Percentiles rank a stretch among this genome's conserved stretches.
These are phyloP conservation scores for Hippocampus kuda DNA, from an alignment of 2,797 vertebrate species.

Conservation along the genomic window DNA sequence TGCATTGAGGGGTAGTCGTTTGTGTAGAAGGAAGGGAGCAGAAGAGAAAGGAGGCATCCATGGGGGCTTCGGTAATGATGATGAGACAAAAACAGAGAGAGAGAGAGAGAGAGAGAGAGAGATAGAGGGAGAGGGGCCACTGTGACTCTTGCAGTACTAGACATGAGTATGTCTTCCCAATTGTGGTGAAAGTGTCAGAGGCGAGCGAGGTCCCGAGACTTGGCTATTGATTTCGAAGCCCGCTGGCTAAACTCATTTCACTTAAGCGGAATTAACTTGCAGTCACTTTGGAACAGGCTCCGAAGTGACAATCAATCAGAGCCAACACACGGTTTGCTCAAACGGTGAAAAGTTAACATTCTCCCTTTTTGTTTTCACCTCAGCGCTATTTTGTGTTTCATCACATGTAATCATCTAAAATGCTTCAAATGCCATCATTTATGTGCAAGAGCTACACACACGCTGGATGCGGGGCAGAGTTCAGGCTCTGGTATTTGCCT, in stretches of 20 bases:
- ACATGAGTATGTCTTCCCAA: neutral
- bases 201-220: neutral
- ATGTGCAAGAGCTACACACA: conserved; percentile 8
- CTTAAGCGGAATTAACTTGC: conserved; percentile 19
- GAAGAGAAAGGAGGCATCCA: no score
- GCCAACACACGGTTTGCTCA: conserved; percentile 14
- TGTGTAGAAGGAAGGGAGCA: no score
- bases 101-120: no score
- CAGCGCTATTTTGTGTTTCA: neutral
- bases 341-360: neutral
- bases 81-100: no score
- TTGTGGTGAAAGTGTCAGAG: neutral
- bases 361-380: neutral
- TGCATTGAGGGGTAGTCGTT: no score
- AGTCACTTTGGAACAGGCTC: conserved; percentile 21
- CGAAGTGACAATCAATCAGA: conserved; percentile 27
- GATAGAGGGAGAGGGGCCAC: no score
- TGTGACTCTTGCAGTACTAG: no score
- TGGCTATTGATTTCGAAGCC: conserved; percentile 24
- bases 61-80: no score
- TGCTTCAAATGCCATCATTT: neutral
- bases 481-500: conserved; percentile 49
- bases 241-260: conserved; percentile 12
- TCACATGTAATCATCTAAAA: neutral
- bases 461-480: conserved; percentile 11